These are phyloP conservation scores for Lasioglossum villosulum DNA, from an alignment of 2,888 invertebrate genomes.

Conservation along the genomic window DNA sequence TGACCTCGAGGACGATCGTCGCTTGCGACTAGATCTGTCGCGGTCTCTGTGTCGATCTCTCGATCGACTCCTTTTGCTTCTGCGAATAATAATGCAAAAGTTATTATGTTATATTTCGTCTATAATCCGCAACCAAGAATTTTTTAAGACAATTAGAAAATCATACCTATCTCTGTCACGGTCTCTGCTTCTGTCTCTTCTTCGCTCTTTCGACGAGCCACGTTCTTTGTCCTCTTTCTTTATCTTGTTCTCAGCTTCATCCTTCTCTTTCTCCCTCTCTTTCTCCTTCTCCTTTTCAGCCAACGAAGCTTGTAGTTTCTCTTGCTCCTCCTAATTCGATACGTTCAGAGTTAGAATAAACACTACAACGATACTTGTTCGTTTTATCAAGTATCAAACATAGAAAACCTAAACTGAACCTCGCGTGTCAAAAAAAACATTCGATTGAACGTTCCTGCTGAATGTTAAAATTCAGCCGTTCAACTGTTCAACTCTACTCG, in stretches of 20 bases:
- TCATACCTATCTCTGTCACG: slow-evolving; percentile 81
- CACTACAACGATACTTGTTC: slow-evolving; percentile 16
- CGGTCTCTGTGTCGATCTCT: slow-evolving; percentile 84
- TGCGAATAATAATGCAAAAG: slow-evolving; percentile 49
- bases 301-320: slow-evolving; percentile 88
- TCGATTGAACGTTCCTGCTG: slow-evolving; percentile 52
- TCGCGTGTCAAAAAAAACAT: slow-evolving; percentile 32
- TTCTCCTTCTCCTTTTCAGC: slow-evolving; percentile 85
- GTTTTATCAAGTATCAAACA: slow-evolving; percentile 19
- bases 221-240: slow-evolving; percentile 83
- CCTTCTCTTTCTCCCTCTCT: slow-evolving; percentile 84
- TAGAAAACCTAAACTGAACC: slow-evolving; percentile 44
- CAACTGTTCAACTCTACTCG: slow-evolving; percentile 57
- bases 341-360: slow-evolving; percentile 48
- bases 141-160: neutral
- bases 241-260: slow-evolving; percentile 78
- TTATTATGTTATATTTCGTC: neutral
- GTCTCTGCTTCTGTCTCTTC: slow-evolving; percentile 83
- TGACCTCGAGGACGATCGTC: slow-evolving; percentile 80
- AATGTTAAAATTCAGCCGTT: slow-evolving; percentile 60
- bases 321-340: slow-evolving; percentile 89
- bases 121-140: neutral
- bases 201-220: slow-evolving; percentile 81
- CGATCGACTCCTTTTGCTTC: slow-evolving; percentile 84
- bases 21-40: slow-evolving; percentile 81